Percentiles rank a stretch among this genome's conserved stretches.
These are phyloP conservation scores for Pachyrhynchus sulphureomaculatus DNA, from an alignment of 1,140 invertebrate genomes.

Conservation along the genomic window DNA sequence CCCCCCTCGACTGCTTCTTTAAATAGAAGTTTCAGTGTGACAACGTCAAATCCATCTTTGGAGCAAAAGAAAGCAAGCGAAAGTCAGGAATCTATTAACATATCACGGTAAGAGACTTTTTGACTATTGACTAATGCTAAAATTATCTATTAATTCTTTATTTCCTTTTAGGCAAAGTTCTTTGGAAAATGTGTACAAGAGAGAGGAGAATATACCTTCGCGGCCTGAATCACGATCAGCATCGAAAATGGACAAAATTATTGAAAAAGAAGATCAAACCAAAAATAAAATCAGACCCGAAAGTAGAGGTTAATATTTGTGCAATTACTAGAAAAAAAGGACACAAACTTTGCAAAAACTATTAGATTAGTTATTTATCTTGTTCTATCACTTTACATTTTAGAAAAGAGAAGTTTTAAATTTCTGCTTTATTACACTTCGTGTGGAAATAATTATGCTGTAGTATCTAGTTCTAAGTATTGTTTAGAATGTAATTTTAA, in stretches of 20 bases:
- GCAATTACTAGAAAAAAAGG: background rate
- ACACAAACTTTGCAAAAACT: too few species aligned
- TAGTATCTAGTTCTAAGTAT: too few species aligned
- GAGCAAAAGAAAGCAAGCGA: conserved; percentile 25
- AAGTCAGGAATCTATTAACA: conserved; percentile 18
- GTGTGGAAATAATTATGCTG: too few species aligned
- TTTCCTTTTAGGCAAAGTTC: conserved; percentile 28
- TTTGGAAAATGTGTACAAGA: conserved; percentile 35
- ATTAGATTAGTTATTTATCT: too few species aligned
- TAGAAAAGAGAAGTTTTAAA: too few species aligned
- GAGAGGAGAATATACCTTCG: conserved; percentile 32
- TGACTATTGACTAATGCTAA: too few species aligned
- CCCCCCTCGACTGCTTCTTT: conserved; percentile 32
- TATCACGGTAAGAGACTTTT: conserved; percentile 15
- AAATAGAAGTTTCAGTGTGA: conserved; percentile 32
- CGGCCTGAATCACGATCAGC: conserved; percentile 38
- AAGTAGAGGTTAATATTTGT: conserved; percentile 4
- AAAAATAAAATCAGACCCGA: background rate
- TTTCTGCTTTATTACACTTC: too few species aligned
- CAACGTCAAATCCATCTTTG: conserved; percentile 17
- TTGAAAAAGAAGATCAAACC: conserved; percentile 35
- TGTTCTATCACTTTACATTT: too few species aligned
- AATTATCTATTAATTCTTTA: too few species aligned
- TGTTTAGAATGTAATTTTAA: too few species aligned
- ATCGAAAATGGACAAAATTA: conserved; percentile 40